phyloP scores from a whole-genome alignment of 2,797 vertebrate species.

The Linurgus olivaceus region DNA sequence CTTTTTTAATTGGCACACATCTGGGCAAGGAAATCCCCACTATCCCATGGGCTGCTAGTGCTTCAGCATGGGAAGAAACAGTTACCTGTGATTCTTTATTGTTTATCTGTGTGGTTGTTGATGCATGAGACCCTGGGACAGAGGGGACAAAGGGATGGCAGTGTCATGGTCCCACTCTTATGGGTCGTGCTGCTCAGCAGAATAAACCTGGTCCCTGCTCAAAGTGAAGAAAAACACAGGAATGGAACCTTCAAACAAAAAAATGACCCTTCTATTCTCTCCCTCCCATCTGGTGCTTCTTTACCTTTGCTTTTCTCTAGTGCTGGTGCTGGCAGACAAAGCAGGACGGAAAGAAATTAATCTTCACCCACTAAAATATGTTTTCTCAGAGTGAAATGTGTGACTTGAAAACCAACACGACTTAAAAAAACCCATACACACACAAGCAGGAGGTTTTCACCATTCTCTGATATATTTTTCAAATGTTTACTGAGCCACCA shows the following conservation, averaged over 20 bases:
- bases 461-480: neutral
- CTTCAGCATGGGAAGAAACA: neutral
- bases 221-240: neutral
- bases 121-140: neutral
- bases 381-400: conserved; percentile 20
- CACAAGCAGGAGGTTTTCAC: neutral
- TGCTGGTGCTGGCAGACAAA: conserved; percentile 6
- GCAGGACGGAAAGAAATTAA: conserved; percentile 34
- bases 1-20: neutral
- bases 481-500: neutral
- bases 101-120: accelerated
- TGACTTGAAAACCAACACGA: conserved; percentile 11
- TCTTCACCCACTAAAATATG: conserved; percentile 47
- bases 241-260: neutral
- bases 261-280: neutral
- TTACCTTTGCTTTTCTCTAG: neutral
- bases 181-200: neutral
- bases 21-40: neutral
- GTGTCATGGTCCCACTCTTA: accelerated
- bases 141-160: neutral
- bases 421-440: neutral
- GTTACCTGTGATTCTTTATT: neutral
- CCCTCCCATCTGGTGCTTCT: conserved; percentile 4
- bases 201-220: neutral
- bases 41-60: neutral